A percentile compares a stretch with the other conserved stretches of the same genome.
These are phyloP conservation scores for Cochlearius cochlearius DNA, from an alignment of 2,113 vertebrate genomes.

Conservation along the genomic window DNA sequence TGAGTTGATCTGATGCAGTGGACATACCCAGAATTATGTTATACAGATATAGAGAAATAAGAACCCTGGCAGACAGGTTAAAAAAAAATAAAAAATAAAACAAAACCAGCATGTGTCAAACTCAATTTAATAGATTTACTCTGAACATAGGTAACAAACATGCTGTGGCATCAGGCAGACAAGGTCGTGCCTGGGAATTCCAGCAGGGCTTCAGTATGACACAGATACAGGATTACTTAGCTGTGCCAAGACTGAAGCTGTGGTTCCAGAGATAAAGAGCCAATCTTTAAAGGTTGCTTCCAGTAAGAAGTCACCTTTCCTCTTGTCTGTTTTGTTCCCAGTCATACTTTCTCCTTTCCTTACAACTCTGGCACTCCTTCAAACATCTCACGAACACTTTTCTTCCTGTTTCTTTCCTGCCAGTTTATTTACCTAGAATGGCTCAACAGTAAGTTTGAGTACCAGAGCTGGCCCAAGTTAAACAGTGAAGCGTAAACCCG, in stretches of 20 bases:
- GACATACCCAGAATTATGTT: not conserved
- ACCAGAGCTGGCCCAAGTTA: not conserved
- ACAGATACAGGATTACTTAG: accelerated
- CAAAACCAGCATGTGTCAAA: not conserved
- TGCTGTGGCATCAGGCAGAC: not conserved
- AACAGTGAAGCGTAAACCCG: not conserved
- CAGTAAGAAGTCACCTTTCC: not conserved
- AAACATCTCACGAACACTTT: not conserved
- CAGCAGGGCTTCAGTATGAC: not conserved
- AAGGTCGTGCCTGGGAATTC: not conserved
- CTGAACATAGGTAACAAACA: not conserved
- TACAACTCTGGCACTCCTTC: not conserved
- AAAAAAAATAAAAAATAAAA: not conserved
- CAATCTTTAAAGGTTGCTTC: not conserved
- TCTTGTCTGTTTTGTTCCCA: not conserved
- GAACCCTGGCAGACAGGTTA: not conserved
- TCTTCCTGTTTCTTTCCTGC: not conserved
- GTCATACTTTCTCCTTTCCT: not conserved
- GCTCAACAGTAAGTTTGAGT: not conserved
- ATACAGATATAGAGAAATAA: not conserved
- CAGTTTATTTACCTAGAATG: not conserved
- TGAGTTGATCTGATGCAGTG: not conserved
- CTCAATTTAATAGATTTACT: not conserved
- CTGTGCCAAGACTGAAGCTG: not conserved
- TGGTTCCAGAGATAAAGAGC: not conserved